Percentiles rank a stretch among this genome's conserved stretches.
Conservation (phyloP, 2,113 vertebrate genomes). For the Cisticola juncidis region DNA sequence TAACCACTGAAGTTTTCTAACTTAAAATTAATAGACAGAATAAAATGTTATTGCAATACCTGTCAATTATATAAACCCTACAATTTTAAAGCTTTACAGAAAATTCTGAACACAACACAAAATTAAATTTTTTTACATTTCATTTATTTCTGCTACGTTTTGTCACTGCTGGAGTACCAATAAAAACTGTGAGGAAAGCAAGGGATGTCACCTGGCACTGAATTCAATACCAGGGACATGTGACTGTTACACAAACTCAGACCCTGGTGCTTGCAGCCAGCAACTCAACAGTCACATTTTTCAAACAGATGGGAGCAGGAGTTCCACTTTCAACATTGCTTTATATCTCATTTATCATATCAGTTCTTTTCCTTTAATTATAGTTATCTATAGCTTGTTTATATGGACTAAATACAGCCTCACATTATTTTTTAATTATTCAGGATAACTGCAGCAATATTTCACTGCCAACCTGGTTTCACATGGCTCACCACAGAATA, state of each 20-base stretch:
- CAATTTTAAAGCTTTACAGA: background rate
- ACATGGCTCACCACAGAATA: background rate
- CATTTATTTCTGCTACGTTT: background rate
- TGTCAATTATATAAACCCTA: background rate
- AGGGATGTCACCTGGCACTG: background rate
- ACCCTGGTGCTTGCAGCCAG: background rate
- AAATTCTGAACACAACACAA: background rate
- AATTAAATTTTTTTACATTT: background rate
- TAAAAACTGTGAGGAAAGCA: background rate
- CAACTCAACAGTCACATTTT: background rate
- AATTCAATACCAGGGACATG: slow-evolving; percentile 17
- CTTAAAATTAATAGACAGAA: background rate
- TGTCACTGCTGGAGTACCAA: background rate
- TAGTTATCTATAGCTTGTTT: background rate
- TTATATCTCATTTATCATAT: background rate
- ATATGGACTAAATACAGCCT: background rate
- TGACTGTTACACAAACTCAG: background rate
- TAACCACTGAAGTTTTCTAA: background rate
- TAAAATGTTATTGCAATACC: background rate
- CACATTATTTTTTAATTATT: background rate
- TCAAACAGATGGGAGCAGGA: background rate
- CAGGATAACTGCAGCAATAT: background rate
- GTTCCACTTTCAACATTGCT: background rate
- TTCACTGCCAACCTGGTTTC: background rate
- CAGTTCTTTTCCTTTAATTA: background rate